Conservation (phyloP, 2,888 invertebrate genomes). For the Tineola bisselliella region DNA sequence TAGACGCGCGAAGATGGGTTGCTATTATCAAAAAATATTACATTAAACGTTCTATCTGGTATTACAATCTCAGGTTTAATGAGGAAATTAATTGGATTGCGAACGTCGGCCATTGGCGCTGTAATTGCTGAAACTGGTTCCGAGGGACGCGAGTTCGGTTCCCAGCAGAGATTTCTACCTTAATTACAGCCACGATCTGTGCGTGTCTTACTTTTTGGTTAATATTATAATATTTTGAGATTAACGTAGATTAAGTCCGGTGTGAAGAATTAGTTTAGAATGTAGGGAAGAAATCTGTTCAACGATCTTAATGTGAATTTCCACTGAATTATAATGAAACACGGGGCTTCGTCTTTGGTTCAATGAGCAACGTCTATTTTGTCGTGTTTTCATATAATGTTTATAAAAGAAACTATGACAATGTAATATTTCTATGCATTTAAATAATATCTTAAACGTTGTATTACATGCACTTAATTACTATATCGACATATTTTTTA, state of each 20-base stretch:
- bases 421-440: neutral
- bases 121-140: slow-evolving; percentile 29
- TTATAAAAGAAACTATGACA: neutral
- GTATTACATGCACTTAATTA: slow-evolving; percentile 10
- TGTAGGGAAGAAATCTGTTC: neutral
- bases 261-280: slow-evolving; percentile 1
- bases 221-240: slow-evolving; percentile 12
- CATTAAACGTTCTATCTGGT: slow-evolving; percentile 28
- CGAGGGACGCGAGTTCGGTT: slow-evolving; percentile 17
- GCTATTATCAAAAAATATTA: slow-evolving; percentile 21
- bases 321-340: neutral
- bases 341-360: too few species aligned
- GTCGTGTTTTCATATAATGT: too few species aligned
- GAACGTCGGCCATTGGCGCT: slow-evolving; percentile 23
- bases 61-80: slow-evolving; percentile 50
- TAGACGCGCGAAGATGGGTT: slow-evolving; percentile 14
- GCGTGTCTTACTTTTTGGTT: slow-evolving; percentile 12
- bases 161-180: slow-evolving; percentile 13
- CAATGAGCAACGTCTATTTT: too few species aligned
- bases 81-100: slow-evolving; percentile 56
- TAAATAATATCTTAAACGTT: neutral
- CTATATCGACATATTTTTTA: slow-evolving; percentile 4
- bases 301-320: neutral
- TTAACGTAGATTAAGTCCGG: slow-evolving; percentile 1
- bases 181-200: slow-evolving; percentile 11